These are phyloP conservation scores for Apodemus agrarius DNA, from an alignment of 2,797 vertebrate genomes.

Conservation along the genomic window DNA sequence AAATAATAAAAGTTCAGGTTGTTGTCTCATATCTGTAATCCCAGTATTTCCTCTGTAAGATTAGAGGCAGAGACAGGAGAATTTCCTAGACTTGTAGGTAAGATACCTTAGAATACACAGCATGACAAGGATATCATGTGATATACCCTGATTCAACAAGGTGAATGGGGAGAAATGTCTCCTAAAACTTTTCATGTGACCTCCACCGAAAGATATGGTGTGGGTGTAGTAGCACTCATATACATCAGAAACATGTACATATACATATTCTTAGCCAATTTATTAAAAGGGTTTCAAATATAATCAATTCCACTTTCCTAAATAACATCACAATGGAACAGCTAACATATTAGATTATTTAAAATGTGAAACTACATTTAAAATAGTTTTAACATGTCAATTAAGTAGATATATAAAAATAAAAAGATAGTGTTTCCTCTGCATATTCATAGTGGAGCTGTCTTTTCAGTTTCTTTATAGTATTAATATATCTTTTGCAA, in stretches of 20 bases:
- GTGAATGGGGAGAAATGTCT: neutral
- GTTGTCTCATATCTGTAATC: neutral
- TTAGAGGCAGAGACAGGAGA: neutral
- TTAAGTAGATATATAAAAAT: neutral
- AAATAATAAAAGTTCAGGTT: neutral
- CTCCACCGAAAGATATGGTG: neutral
- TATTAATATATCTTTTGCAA: neutral
- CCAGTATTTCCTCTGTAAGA: neutral
- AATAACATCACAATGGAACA: neutral
- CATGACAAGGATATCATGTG: neutral
- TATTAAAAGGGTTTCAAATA: too few species aligned
- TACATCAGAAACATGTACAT: neutral
- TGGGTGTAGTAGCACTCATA: neutral
- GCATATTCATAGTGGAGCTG: neutral
- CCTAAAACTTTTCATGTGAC: neutral
- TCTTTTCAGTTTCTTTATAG: neutral
- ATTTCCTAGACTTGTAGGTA: neutral
- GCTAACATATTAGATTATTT: neutral
- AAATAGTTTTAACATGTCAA: neutral
- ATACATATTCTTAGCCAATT: neutral
- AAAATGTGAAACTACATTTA: neutral
- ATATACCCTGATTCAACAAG: neutral
- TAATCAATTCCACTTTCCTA: too few species aligned
- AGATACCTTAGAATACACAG: neutral
- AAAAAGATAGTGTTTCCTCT: neutral